Base-by-base conservation (phyloP, 2,113 vertebrate species). In the Siphamia tubifer region DNA sequence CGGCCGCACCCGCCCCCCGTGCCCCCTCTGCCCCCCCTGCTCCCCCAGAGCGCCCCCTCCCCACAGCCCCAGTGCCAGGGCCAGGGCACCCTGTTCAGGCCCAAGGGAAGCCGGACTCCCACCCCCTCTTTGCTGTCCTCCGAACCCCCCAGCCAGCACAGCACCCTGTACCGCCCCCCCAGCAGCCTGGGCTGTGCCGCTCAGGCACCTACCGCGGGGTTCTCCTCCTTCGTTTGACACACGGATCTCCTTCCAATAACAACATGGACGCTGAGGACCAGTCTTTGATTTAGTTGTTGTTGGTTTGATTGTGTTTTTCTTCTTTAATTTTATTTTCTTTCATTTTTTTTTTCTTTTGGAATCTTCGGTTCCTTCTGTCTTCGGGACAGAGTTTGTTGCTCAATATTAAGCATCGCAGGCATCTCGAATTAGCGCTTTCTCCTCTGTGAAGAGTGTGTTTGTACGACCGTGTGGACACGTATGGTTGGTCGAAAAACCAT, bases 211-310 rank as follows among this genome's bases (percentile, higher is more conserved):
- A 93, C 96, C 43, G 95, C 97, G 1, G 97, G 96, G 11, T 98
- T 99, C 79, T 99, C 97, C 57, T 99, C 97, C 17, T 99, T 99
- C 15, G 97, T 99, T 92, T 99, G 95, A 98, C 89, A 60, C 83
- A 36, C 87, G 69, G 78, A 85, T 90, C 61, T 84, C 69, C 48
- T 77, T 85, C 69, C 53, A 62, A 63, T 86, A 64, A 83, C 79
- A 82, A 69, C 68, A 62, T n/a, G 68, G 65, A 79, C 74, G 84
- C 60, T 68, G 83, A 83, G 78, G 76, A 69, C 19, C 64, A 89
- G 70, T 80, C 61, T 69, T 81, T 69, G 30, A 57, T 82, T 83
- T 79, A 55, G 67, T 84, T 79, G 54, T 82, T 81, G 66, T 82
- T 90, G 72, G 58, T 87, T 79, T 84, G 35, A 73, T 82, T 71